Evolutionary conservation across 2,797 vertebrate genomes (phyloP), one percentile per base, ranked within the genome.

Genomic region (Lacerta agilis): DNA sequence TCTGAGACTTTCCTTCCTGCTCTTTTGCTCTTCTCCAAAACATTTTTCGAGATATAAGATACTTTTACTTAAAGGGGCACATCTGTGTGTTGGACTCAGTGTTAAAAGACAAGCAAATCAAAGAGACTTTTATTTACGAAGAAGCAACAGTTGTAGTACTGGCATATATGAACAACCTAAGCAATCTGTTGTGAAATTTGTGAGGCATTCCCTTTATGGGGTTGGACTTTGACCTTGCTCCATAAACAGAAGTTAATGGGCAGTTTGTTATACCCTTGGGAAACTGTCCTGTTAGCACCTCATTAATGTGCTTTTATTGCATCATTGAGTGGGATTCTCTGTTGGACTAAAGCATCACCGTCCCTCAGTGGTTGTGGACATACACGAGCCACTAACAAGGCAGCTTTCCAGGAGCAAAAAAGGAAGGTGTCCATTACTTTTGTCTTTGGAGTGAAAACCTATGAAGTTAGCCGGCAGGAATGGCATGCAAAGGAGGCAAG

Each of bases 281-380:
- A 86, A 79, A 71, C 66, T 72, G 66, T 72, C 77, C 79, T 86
- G 77, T 86, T 86, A 86, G 85, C 66, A 79, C 67, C 77, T 86
- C 33, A 71, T 79, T 86, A 86, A 79, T 79, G 83, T 85, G 43
- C 23, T 80, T 66, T 86, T 79, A 79, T 80, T 79, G 66, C 67
- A 79, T 86, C 66, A 72, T 80, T 79, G 38, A 38, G 85, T 86
- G 85, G 85, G 23, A 73, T 61, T 41, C 71, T 20, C 23, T n/a
- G 13, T 73, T 41, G 36, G 33, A 71, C 43, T 55, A 58, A 86
- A 36, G 33, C 45, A 79, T 86, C 36, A 79, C 13, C 3, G 1
- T 79, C 27, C 27, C 77, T 86, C 66, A 55, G 33, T 86, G 43
- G 66, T 7, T 27, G 76, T 38, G n/a, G n/a, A 9, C 29, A 8